Base-by-base conservation (phyloP, 2,797 vertebrate species). In the Jordanella pulchra region DNA sequence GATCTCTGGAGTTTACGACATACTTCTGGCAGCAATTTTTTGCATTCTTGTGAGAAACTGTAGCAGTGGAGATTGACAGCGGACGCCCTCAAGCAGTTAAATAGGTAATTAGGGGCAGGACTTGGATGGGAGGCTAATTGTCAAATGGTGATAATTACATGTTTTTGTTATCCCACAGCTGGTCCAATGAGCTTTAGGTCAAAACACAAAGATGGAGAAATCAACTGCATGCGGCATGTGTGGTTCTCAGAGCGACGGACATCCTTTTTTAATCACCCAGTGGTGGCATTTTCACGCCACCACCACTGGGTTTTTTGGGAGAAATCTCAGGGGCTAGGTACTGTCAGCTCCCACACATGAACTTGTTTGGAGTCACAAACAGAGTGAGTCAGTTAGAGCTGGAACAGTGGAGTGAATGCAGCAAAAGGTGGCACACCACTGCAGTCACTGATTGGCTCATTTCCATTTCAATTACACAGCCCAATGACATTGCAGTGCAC, bases 401-500 rank as follows among this genome's bases (percentile, higher is more conserved):
- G 63, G 85, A 95, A 94, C 91, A 92, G 89, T 89, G 87, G 85
- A 94, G 90, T 91, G 85, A 91, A 89, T 72, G 80, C 84, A 76
- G 87, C 81, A 81, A 92, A 95, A 95, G 92, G 89, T 92, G 95
- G 93, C 30, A 77, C 81, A 89, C 91, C 94, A 93, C 90, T 87
- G 90, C 87, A 93, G 87, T 89, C 91, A 69, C 88, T 75, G 82
- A 93, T 93, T 97, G 96, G 95, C 95, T 95, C 87, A 91, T 90
- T 96, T 95, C 95, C 96, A 96, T 95, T 94, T 94, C 94, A 97
- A 96, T 97, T 96, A 97, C 94, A 96, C 94, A 97, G 95, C 91
- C 93, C 93, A 95, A 90, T 93, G 94, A 93, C 93, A 89, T 91
- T 88, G 87, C 83, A 79, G 92, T 82, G 83, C 70, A 66, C 55